These are phyloP conservation scores for Drosophila repletoides DNA, from an alignment of 1,140 invertebrate species.

Conservation along the genomic window DNA sequence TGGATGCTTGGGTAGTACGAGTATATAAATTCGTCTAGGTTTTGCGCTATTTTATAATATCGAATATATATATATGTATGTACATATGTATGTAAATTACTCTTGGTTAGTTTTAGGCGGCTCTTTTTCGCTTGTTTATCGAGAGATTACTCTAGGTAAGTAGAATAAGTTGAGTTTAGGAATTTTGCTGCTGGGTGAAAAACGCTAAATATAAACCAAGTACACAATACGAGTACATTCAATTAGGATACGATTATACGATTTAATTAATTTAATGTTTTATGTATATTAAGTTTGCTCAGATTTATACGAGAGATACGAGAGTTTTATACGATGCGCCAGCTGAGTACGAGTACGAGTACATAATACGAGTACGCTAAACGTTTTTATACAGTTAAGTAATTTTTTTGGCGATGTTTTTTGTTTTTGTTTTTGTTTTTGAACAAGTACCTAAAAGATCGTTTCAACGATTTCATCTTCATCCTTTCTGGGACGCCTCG, in stretches of 20 bases:
- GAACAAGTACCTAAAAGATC: slow-evolving; percentile 62
- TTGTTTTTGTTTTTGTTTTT: slow-evolving; percentile 26
- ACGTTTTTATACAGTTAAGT: slow-evolving; percentile 48
- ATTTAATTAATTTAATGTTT: slow-evolving; percentile 50
- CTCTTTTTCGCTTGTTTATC: slow-evolving; percentile 30
- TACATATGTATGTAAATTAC: slow-evolving; percentile 18
- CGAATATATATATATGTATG: background rate
- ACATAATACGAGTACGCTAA: no score
- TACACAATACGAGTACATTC: slow-evolving; percentile 62
- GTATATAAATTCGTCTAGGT: background rate
- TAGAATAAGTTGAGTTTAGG: slow-evolving; percentile 44
- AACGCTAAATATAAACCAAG: slow-evolving; percentile 67
- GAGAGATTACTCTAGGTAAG: slow-evolving; percentile 1
- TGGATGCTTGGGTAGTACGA: slow-evolving; percentile 16
- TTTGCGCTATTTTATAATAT: no score
- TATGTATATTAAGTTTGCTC: slow-evolving; percentile 62
- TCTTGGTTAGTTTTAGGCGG: slow-evolving; percentile 10
- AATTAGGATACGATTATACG: slow-evolving; percentile 53
- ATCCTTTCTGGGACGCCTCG: slow-evolving; percentile 36
- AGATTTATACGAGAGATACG: slow-evolving; percentile 71
- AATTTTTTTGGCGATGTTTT: slow-evolving; percentile 47
- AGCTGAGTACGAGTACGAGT: slow-evolving; percentile 39
- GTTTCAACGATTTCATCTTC: slow-evolving; percentile 22
- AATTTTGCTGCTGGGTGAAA: slow-evolving; percentile 48
- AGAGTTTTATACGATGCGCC: slow-evolving; percentile 74